Evolutionary conservation across 2,888 invertebrate genomes (phyloP).

Genomic region (Campoplex capitator): DNA sequence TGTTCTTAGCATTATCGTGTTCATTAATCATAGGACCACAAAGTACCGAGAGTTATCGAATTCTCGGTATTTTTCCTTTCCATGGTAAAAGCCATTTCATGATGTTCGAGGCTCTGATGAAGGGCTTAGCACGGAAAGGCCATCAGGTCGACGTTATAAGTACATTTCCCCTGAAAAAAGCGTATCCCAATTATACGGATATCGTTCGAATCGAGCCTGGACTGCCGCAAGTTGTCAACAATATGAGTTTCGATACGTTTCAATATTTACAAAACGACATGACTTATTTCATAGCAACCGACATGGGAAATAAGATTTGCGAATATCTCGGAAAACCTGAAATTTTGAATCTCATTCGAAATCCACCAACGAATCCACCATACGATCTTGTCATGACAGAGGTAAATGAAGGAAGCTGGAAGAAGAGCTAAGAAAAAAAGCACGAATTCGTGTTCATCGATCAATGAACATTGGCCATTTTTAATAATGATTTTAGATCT

Average conservation of each 20-base stretch:
- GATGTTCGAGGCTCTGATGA: constrained; percentile 83
- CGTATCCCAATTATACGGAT: constrained; percentile 68
- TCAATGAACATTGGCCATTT: too few relatives aligned
- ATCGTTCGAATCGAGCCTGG: constrained; percentile 61
- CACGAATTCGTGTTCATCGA: too few relatives aligned
- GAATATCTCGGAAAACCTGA: constrained; percentile 68
- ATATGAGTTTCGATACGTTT: constrained; percentile 59
- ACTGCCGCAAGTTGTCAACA: constrained; percentile 57
- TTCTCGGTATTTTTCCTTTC: constrained; percentile 83
- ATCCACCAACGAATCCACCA: constrained; percentile 73
- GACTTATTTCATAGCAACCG: constrained; percentile 54
- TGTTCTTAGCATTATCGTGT: constrained; percentile 8
- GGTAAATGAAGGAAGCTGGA: constrained; percentile 56
- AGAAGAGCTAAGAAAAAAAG: neutral
- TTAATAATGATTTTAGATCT: constrained; percentile 70
- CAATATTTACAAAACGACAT: constrained; percentile 50
- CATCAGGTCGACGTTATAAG: constrained; percentile 83
- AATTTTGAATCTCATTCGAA: constrained; percentile 71
- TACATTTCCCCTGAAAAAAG: constrained; percentile 66
- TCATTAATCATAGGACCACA: constrained; percentile 28
- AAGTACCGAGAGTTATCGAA: constrained; percentile 65
- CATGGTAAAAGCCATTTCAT: constrained; percentile 85
- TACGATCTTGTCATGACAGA: constrained; percentile 74
- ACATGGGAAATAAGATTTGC: constrained; percentile 71
- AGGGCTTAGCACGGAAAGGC: constrained; percentile 82